These are phyloP conservation scores for Oncorhynchus mykiss DNA, from an alignment of 2,113 vertebrate genomes.

Conservation along the genomic window DNA sequence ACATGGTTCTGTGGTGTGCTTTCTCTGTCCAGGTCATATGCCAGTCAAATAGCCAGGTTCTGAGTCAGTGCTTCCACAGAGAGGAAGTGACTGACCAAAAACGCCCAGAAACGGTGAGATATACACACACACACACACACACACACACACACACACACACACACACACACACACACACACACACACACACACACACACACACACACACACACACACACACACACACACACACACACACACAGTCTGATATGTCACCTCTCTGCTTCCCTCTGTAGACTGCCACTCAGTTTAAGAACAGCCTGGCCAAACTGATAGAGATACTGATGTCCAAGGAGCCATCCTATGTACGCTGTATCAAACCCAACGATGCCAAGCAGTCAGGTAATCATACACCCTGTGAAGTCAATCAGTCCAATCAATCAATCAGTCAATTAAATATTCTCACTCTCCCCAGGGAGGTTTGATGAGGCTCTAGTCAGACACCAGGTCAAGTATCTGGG, in stretches of 20 bases:
- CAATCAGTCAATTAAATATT: background rate
- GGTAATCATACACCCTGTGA: slow-evolving; percentile 65
- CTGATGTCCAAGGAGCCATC: slow-evolving; percentile 96
- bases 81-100: slow-evolving; percentile 91
- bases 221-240: background rate
- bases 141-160: no score
- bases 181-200: background rate
- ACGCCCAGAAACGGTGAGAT: slow-evolving; percentile 87
- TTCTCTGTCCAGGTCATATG: slow-evolving; percentile 83
- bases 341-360: slow-evolving; percentile 95
- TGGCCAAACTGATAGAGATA: slow-evolving; percentile 92
- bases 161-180: no score
- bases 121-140: background rate
- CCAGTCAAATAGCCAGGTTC: slow-evolving; percentile 87
- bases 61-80: slow-evolving; percentile 87
- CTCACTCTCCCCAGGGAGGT: slow-evolving; percentile 75
- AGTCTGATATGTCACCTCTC: background rate
- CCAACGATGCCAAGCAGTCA: slow-evolving; percentile 92
- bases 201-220: background rate
- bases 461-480: slow-evolving; percentile 92
- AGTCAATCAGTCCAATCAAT: no score
- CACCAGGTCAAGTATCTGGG: slow-evolving; percentile 98
- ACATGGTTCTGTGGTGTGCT: slow-evolving; percentile 41
- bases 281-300: slow-evolving; percentile 94
- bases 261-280: slow-evolving; percentile 77